Evolutionary conservation across 2,797 vertebrate genomes (phyloP), one percentile per base, ranked within the genome.

Genomic region (Poeciliopsis paucimaculata): DNA sequence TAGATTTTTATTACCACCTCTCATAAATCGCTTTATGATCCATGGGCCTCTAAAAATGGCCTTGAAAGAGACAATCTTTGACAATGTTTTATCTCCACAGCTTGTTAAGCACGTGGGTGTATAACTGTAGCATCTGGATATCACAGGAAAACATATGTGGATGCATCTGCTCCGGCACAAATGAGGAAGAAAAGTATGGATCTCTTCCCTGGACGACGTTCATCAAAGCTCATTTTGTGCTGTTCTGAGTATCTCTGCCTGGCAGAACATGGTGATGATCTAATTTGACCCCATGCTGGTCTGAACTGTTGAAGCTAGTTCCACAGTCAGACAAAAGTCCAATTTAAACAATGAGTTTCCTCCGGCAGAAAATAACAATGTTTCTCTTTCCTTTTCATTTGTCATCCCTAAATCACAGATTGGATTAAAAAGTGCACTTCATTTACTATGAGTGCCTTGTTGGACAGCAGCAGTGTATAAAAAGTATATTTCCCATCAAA

Each of bases 401-500:
- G 73, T 90, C 91, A 90, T 92, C 81, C 86, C 86, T 87, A 89
- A 93, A 94, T 94, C 92, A 85, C 85, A 94, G 89, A 95, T 94
- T 95, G 91, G 88, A 95, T 96, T 92, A 94, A 95, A 95, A 91
- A 90, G 85, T 91, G 87, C 78, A 90, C 92, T 93, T 95, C 86
- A 95, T 96, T 95, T 95, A 90, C 94, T 86, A 89, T 92, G 93
- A 96, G 95, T 95, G 95, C 93, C 93, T 94, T 92, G 93, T 94
- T 95, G 95, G 94, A 96, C 88, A 94, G 94, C 86, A 57, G 90
- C 81, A 93, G 93, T 94, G 93, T 95, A 92, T 95, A 94, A 96
- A 95, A 96, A 94, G 91, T 95, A 95, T 94, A 95, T 94, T 96
- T 96, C 94, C 95, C 94, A 95, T 95, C 93, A 94, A 95, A 96